Percentiles rank a stretch among this genome's conserved stretches.
phyloP scores from a whole-genome alignment of 2,888 invertebrate genomes.

The Adela reaumurella region DNA sequence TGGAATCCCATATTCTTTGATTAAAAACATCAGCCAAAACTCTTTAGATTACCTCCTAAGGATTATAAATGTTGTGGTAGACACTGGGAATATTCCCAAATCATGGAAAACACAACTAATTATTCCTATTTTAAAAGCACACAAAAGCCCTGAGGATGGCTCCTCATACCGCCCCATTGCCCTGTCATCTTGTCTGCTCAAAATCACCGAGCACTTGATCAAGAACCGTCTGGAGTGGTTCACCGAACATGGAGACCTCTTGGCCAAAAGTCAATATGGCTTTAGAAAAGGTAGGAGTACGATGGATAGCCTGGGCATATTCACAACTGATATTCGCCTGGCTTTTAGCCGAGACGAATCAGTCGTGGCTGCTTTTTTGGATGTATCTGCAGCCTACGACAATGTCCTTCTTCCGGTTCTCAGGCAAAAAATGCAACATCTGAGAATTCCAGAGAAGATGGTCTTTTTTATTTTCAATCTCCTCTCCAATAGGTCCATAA shows the following conservation, averaged over 20 bases:
- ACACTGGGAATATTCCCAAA: not conserved
- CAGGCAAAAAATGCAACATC: constrained; percentile 12
- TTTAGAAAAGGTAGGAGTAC: constrained; percentile 16
- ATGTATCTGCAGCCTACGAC: constrained; percentile 16
- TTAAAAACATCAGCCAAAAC: too few species aligned
- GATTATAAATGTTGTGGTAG: too few species aligned
- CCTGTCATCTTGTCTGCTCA: constrained; percentile 11
- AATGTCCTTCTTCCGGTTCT: constrained; percentile 13
- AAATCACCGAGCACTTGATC: constrained; percentile 14
- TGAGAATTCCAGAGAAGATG: constrained; percentile 14
- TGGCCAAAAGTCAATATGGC: constrained; percentile 13
- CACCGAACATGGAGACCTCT: constrained; percentile 9
- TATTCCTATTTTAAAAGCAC: constrained; percentile 15
- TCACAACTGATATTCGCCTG: constrained; percentile 12
- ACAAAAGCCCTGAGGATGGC: constrained; percentile 10
- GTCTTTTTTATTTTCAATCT: constrained; percentile 10
- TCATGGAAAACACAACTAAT: constrained; percentile 15
- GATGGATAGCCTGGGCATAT: constrained; percentile 15
- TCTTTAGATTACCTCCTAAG: too few species aligned
- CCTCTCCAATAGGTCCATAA: constrained; percentile 7
- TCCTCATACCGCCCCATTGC: constrained; percentile 13
- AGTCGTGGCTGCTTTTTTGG: constrained; percentile 14
- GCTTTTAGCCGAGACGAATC: constrained; percentile 10
- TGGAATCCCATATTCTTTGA: too few species aligned
- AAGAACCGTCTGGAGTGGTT: constrained; percentile 15